Base-by-base conservation (phyloP, 2,113 vertebrate genomes). In the Ranitomeya imitator region DNA sequence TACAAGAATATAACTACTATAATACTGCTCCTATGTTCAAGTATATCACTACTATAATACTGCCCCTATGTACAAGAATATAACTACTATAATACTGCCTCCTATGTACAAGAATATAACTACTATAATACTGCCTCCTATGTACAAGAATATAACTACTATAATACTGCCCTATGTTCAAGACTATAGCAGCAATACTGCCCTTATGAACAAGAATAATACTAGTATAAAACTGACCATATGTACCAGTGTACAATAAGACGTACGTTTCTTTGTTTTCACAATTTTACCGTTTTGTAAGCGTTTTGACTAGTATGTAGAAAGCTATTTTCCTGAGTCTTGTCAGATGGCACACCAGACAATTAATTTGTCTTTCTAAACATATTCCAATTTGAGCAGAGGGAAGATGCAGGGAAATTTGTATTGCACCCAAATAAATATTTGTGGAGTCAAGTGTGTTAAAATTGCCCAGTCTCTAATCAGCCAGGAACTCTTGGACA, bases 391-490 rank as follows among this genome's bases (percentile, higher is more conserved):
- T 31, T 37, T 37, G 23, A 60, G 19, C 59, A 81, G 54, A 60
- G 57, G 23, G 23, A 6, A 37, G 59, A 61, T 81, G 19, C 15
- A 61, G 79, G 59, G 55, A 60, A 85, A 85, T 63, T 78, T 45
- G 57, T 31, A 76, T 52, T n/a, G 19, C 16, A 61, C 57, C 71
- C 71, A 86, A 77, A 86, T 86, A 86, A 86, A 78, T 78, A 61
- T 78, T 78, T 51, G 12, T 55, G 10, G 61, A 83, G 81, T 52
- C 81, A 54, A 67, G 60, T 52, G 61, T 83, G 63, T 71, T 11
- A 54, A 19, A 54, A n/a, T 84, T 61, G 52, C 59, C 79, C 63
- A 26, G 67, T 31, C 63, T 55, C 21, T 8, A n/a, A 69, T 52
- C 63, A 55, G 82, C 82, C 82, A 55, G 61, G 51, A 69, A 83